Percentiles rank a stretch among this genome's conserved stretches.
Evolutionary conservation across 2,888 invertebrate genomes (phyloP).

Genomic region (Bibio marci): DNA sequence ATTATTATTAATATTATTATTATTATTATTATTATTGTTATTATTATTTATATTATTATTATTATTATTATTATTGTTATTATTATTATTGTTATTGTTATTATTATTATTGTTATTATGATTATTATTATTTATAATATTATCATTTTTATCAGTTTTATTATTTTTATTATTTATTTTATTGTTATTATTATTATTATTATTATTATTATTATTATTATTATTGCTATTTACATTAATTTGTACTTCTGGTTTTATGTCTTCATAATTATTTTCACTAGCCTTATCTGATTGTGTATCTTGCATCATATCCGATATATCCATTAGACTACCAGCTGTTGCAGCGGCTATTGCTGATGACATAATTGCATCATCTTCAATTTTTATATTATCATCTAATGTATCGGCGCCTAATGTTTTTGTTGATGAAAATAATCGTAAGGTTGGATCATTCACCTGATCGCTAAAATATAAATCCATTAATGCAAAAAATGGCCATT

Average conservation of each 20-base stretch:
- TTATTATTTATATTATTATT: slow-evolving; percentile 15
- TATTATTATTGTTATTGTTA: slow-evolving; percentile 16
- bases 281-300: slow-evolving; percentile 6
- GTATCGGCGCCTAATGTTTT: slow-evolving; percentile 28
- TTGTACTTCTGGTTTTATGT: slow-evolving; percentile 4
- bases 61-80: slow-evolving; percentile 9
- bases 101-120: slow-evolving; percentile 4
- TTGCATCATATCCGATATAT: slow-evolving; percentile 25
- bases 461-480: slow-evolving; percentile 32
- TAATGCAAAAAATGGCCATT: slow-evolving; percentile 30
- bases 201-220: slow-evolving; percentile 3
- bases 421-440: slow-evolving; percentile 29
- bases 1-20: slow-evolving; percentile 1
- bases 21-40: slow-evolving; percentile 12
- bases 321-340: slow-evolving; percentile 26
- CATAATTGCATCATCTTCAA: slow-evolving; percentile 30
- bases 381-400: slow-evolving; percentile 26
- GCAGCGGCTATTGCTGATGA: slow-evolving; percentile 29
- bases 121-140: slow-evolving; percentile 1
- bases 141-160: slow-evolving; percentile 5
- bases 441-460: slow-evolving; percentile 30
- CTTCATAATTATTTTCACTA: slow-evolving; percentile 5
- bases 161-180: slow-evolving; percentile 3
- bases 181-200: slow-evolving; percentile 3
- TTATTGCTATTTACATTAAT: slow-evolving; percentile 4